Evolutionary conservation across 1,140 invertebrate genomes (phyloP).

Genomic region (Gerris buenoi): DNA sequence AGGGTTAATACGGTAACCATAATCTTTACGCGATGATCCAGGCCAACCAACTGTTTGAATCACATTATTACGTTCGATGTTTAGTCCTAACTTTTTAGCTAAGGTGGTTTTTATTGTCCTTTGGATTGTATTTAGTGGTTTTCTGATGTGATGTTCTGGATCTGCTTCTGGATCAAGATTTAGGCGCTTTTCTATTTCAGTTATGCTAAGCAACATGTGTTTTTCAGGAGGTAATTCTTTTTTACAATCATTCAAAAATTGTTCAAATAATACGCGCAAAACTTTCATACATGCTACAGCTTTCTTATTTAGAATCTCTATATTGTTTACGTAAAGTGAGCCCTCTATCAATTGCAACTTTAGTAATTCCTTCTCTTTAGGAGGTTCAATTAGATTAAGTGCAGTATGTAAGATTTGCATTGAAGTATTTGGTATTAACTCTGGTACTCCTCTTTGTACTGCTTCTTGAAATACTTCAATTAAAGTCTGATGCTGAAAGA

Average conservation of each 20-base stretch:
- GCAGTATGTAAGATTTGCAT: neutral
- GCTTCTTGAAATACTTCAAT: slow-evolving; percentile 1
- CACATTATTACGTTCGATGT: slow-evolving; percentile 1
- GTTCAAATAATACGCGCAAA: neutral
- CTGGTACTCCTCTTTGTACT: neutral
- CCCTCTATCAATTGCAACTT: neutral
- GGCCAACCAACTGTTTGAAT: neutral
- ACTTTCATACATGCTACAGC: neutral
- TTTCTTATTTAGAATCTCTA: neutral
- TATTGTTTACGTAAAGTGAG: neutral
- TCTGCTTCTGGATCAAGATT: neutral
- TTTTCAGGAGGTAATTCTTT: neutral
- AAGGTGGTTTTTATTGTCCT: neutral
- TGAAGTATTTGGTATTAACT: neutral
- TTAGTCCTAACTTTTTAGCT: neutral
- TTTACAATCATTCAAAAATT: neutral
- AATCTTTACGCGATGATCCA: no score
- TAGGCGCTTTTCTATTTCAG: neutral
- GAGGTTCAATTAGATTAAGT: neutral
- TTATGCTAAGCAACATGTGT: neutral
- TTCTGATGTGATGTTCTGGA: neutral
- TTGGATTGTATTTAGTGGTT: neutral
- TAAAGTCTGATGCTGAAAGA: neutral
- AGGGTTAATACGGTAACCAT: slow-evolving; percentile 1
- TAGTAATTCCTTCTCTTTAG: neutral